A percentile compares a stretch with the other conserved stretches of the same genome.
Conservation (phyloP, 2,113 vertebrate species). For the Tetrao urogallus region DNA sequence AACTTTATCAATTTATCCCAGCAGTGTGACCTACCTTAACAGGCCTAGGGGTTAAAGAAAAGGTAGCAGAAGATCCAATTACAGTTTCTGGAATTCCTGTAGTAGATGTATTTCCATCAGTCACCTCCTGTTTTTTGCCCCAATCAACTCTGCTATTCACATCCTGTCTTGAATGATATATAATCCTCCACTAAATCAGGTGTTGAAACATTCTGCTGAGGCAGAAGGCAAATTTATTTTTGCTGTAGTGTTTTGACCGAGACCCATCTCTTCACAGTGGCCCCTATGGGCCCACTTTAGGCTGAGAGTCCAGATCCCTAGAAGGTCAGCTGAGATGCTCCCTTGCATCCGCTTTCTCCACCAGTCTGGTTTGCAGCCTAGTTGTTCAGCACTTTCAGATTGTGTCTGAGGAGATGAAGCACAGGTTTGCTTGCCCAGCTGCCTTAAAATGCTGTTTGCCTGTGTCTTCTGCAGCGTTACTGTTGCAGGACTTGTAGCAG, state of each 20-base stretch:
- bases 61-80: neutral
- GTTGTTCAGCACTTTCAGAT: neutral
- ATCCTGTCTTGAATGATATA: neutral
- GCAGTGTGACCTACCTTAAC: neutral
- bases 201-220: neutral
- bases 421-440: neutral
- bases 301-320: neutral
- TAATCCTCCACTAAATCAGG: neutral
- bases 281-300: neutral
- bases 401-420: neutral
- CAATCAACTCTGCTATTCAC: neutral
- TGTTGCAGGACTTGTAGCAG: neutral
- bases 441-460: neutral
- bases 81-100: neutral
- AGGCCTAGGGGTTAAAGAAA: neutral
- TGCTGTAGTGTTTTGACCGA: neutral
- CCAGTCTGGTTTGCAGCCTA: fast-evolving
- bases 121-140: neutral
- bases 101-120: neutral
- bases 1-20: neutral
- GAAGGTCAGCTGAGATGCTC: neutral
- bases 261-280: neutral
- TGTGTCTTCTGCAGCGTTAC: neutral
- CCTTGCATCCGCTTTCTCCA: neutral
- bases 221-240: neutral